Percentiles rank a stretch among this genome's conserved stretches.
Conservation (phyloP, 30 jellyfish, hydroid and myxozoan genomes). For the Aurelia sp. region DNA sequence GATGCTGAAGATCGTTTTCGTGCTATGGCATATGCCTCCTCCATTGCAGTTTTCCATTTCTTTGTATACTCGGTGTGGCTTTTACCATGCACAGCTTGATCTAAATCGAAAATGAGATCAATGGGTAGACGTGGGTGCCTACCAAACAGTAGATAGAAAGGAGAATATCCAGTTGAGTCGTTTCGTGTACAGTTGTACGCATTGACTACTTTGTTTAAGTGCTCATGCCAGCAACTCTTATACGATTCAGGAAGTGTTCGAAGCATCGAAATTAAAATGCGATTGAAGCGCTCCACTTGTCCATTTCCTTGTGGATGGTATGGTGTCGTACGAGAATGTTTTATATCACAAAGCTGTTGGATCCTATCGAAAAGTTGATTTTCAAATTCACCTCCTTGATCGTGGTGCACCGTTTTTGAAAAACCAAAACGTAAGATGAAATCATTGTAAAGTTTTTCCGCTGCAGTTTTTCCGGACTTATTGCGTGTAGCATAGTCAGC, state of each 20-base stretch:
- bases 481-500: conserved; percentile 64
- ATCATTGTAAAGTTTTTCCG: conserved; percentile 40
- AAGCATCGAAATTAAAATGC: no score
- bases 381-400: no score
- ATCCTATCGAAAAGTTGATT: no score
- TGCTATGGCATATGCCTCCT: no score
- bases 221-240: conserved; percentile 42
- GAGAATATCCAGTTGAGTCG: conserved; percentile 48
- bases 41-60: conserved; percentile 18
- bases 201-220: conserved; percentile 30
- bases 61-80: conserved; percentile 12
- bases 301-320: no score
- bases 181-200: conserved; percentile 66
- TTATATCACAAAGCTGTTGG: no score
- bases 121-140: conserved; percentile 48
- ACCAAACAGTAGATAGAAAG: conserved; percentile 52
- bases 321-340: no score
- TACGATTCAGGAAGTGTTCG: no score
- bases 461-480: conserved; percentile 49
- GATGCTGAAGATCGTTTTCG: no score
- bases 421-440: conserved; percentile 57
- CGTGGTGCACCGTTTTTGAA: conserved; percentile 31
- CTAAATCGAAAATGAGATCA: conserved; percentile 18
- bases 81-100: neutral
- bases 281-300: no score